phyloP scores from a whole-genome alignment of 92 coral and sea anemone genomes.

The Epizoanthus stellaris region DNA sequence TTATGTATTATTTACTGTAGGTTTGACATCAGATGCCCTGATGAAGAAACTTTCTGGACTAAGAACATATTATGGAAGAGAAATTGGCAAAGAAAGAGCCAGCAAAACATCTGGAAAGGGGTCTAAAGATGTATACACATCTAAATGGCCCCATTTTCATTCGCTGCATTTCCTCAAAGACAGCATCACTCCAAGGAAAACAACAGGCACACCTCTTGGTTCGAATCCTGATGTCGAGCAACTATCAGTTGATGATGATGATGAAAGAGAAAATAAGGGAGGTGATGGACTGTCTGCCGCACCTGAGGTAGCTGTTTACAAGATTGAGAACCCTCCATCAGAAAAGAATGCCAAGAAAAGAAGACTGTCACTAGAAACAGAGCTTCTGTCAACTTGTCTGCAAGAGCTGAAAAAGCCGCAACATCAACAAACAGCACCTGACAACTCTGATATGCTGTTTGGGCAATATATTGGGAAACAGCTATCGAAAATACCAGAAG shows the following conservation, averaged over 20 bases:
- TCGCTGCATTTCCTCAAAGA: not conserved
- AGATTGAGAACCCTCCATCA: conserved; percentile 39
- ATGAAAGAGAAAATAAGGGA: too few species aligned
- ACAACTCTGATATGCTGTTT: conserved; percentile 44
- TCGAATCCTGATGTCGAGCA: too few species aligned
- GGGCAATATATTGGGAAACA: conserved; percentile 56
- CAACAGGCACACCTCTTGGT: not conserved
- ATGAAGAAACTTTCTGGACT: conserved; percentile 36
- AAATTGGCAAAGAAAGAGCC: conserved; percentile 51
- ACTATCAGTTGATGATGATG: too few species aligned
- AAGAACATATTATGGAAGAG: conserved; percentile 46
- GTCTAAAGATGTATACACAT: conserved; percentile 17
- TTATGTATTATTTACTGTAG: conserved; percentile 2
- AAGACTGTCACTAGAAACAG: conserved; percentile 53
- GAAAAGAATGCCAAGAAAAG: conserved; percentile 33
- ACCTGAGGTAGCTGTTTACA: not conserved
- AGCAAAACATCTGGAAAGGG: conserved; percentile 34
- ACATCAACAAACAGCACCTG: not conserved
- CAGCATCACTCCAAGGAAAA: conserved; percentile 25
- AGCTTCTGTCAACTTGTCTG: conserved; percentile 52
- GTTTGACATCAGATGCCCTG: conserved; percentile 35
- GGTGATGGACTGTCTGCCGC: too few species aligned
- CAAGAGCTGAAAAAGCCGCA: conserved; percentile 51
- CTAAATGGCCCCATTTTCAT: conserved; percentile 31
- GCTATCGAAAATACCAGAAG: conserved; percentile 59